Conservation (phyloP, 2,888 invertebrate species). For the Lapara coniferarum region DNA sequence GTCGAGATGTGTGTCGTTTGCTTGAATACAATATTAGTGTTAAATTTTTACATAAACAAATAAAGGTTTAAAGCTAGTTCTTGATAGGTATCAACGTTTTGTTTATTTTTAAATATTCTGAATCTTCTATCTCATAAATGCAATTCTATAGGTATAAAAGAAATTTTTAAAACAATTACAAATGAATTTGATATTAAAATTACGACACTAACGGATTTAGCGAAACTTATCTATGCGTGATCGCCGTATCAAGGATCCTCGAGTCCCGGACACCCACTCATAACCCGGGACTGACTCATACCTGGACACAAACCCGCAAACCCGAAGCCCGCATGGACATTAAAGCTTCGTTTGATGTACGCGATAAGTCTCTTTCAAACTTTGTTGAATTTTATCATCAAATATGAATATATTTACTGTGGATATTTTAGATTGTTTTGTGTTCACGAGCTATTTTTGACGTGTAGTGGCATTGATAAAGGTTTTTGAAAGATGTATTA, state of each 20-base stretch:
- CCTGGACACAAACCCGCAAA: background rate
- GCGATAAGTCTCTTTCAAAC: background rate
- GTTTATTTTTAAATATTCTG: too few relatives aligned
- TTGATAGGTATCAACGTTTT: background rate
- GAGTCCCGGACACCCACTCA: background rate
- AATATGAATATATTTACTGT: background rate
- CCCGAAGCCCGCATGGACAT: constrained; percentile 8
- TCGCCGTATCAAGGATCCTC: constrained; percentile 10
- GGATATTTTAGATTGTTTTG: background rate
- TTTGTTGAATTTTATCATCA: constrained; percentile 10
- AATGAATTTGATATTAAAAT: too few relatives aligned
- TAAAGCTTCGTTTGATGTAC: constrained; percentile 1
- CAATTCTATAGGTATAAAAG: too few relatives aligned
- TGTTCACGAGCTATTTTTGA: background rate
- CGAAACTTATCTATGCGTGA: constrained; percentile 2
- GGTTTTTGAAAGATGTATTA: too few relatives aligned
- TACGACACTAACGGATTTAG: background rate
- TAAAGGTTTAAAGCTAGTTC: background rate
- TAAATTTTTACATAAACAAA: background rate
- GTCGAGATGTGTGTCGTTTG: background rate
- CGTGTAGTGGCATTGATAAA: background rate
- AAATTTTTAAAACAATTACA: too few relatives aligned
- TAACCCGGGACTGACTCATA: background rate
- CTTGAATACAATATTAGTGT: constrained; percentile 1
- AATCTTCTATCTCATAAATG: too few relatives aligned